Evolutionary conservation across 1,140 invertebrate species (phyloP), one percentile per base, ranked within the genome.

Genomic region (Cylas formicarius): DNA sequence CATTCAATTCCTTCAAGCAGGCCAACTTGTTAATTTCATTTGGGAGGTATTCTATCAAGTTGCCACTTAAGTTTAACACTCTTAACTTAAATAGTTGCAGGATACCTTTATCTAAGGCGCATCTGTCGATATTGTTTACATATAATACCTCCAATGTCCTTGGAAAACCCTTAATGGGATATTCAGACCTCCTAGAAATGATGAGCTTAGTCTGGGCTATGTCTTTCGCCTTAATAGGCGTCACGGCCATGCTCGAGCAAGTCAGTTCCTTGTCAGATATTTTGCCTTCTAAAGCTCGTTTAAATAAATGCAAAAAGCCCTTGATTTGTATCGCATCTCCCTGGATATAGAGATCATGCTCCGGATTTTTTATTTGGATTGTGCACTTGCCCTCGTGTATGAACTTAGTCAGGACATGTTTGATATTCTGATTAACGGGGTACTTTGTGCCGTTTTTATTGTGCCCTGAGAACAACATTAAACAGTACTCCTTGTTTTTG

Each of bases 61-160:
- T 94, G 44, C 82, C 71, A 22, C 78, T 83, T 31, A 90, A 67
- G 72, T 93, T 80, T 40, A 93, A 68, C 24, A 77, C 53, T 48
- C 68, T 72, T 14, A 94, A 68, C 58, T 73, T 74, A 19, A 72
- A 71, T 2, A 87, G 58, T 6, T 68, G 63, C 26, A 84, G 66
- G 54, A 86, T 80, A 52, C 81, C 77, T 54, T 73, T 40, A 55
- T 82, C 77, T 41, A 86, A 76, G 37, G 75, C 76, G 50, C 69
- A 74, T 42, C 80, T 58, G 17, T 74, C 65, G 3, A 84, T 67
- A 28, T 73, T 74, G 53, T 62, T 68, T 13, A 86, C 71, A 44
- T 71, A 52, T 9, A 84, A 62, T 22, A 66, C 60, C 59, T 76
- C 69, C 18, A 81, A 67, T 3, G 72, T 78, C 50, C 73, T 70